Evolutionary conservation across 2,888 invertebrate genomes (phyloP).

Genomic region (Flabesymbios commensalis): DNA sequence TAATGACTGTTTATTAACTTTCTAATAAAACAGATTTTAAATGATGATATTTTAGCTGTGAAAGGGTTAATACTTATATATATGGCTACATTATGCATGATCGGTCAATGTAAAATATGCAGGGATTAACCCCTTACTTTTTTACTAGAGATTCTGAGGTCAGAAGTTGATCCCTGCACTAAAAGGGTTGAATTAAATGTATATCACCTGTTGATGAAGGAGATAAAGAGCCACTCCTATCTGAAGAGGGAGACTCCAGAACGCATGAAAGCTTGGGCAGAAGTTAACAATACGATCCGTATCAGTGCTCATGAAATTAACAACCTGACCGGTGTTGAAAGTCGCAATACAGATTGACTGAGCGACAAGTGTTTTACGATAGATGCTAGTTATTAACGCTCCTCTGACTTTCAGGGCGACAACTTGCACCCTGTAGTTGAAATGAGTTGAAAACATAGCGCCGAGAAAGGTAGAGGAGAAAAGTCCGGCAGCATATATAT

Average conservation of each 20-base stretch:
- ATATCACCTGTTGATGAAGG: constrained; percentile 68
- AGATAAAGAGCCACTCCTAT: constrained; percentile 53
- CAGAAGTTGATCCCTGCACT: too few relatives aligned
- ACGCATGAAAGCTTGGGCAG: constrained; percentile 91
- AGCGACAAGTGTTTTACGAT: constrained; percentile 71
- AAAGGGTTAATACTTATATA: too few relatives aligned
- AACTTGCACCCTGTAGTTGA: constrained; percentile 72
- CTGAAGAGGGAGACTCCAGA: constrained; percentile 96
- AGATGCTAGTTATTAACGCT: constrained; percentile 80
- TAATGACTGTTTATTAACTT: too few relatives aligned
- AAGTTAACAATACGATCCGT: constrained; percentile 93
- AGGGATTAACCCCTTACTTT: too few relatives aligned
- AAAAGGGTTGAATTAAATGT: too few relatives aligned
- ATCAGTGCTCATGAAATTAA: constrained; percentile 97
- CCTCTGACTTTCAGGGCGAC: constrained; percentile 75
- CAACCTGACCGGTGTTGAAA: constrained; percentile 77
- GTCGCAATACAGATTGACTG: constrained; percentile 60
- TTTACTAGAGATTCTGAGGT: too few relatives aligned
- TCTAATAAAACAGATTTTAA: too few relatives aligned
- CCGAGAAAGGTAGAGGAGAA: constrained; percentile 72
- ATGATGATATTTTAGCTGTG: too few relatives aligned
- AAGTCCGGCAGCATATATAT: constrained; percentile 68
- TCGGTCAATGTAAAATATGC: too few relatives aligned
- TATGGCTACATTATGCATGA: too few relatives aligned
- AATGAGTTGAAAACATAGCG: constrained; percentile 83